phyloP scores from a whole-genome alignment of 2,888 invertebrate species.

The Drosophila paucipuncta region DNA sequence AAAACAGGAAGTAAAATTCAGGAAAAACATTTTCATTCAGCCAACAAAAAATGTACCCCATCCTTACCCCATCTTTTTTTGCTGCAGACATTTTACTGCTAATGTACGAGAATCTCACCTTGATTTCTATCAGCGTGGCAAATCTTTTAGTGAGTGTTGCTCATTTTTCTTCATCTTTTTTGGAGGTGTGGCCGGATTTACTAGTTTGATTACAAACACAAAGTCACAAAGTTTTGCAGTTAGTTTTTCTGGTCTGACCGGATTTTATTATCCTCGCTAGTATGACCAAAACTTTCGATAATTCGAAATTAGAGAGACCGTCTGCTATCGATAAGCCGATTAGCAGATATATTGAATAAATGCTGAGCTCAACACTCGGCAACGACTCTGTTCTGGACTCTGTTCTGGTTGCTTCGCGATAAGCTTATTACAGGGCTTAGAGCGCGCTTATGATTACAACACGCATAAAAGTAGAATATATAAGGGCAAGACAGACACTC shows the following conservation, averaged over 20 bases:
- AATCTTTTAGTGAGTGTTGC: conserved; percentile 39
- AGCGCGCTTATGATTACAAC: conserved; percentile 29
- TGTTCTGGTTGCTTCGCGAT: conserved; percentile 33
- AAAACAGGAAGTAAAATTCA: conserved; percentile 14
- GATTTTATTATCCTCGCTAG: not conserved
- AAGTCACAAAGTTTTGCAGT: conserved; percentile 4
- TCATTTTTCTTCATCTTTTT: not conserved
- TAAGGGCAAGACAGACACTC: not conserved
- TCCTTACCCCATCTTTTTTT: conserved; percentile 2
- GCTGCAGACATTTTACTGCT: conserved; percentile 35
- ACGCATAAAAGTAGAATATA: conserved; percentile 18
- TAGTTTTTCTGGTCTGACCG: conserved; percentile 1
- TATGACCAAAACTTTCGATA: conserved; percentile 1
- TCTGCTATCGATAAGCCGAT: conserved; percentile 30
- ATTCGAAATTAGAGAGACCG: conserved; percentile 6
- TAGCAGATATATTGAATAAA: conserved; percentile 28
- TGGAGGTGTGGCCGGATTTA: not conserved
- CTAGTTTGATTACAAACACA: conserved; percentile 6
- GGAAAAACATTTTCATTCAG: conserved; percentile 59
- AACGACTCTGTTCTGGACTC: not conserved
- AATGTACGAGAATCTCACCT: conserved; percentile 53
- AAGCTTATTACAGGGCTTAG: conserved; percentile 53
- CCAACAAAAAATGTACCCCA: conserved; percentile 34
- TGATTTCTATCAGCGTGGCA: conserved; percentile 53
- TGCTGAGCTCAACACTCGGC: conserved; percentile 21